These are phyloP conservation scores for Pygathrix nemaeus DNA, from an alignment of 2,113 vertebrate species.

Conservation along the genomic window DNA sequence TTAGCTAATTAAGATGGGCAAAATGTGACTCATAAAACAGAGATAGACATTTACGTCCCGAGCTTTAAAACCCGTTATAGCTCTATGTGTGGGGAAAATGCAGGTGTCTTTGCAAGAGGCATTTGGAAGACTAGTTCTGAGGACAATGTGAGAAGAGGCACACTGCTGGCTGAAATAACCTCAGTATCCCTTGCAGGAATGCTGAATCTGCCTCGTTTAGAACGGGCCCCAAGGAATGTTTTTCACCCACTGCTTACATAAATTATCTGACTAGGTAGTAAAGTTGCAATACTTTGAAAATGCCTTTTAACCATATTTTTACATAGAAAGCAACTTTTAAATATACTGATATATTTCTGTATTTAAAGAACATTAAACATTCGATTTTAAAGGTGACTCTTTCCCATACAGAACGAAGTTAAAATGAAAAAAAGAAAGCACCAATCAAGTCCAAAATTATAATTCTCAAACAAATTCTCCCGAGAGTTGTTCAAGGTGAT, in stretches of 20 bases:
- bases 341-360: not conserved
- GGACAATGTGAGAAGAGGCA: not conserved
- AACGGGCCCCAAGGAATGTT: not conserved
- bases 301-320: not conserved
- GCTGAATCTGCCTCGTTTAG: conserved; percentile 31
- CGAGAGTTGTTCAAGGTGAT: conserved; percentile 16
- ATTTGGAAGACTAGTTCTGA: not conserved
- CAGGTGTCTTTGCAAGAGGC: not conserved
- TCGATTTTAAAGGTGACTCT: conserved; percentile 20
- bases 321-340: not conserved
- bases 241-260: not conserved
- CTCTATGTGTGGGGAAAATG: not conserved
- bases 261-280: not conserved
- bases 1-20: conserved; percentile 11
- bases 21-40: not conserved
- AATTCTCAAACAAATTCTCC: not conserved
- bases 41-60: not conserved
- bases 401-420: not conserved
- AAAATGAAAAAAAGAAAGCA: not conserved
- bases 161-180: not conserved
- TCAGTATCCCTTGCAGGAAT: not conserved
- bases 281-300: not conserved
- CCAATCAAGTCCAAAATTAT: not conserved
- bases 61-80: not conserved
- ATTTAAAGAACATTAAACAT: not conserved